These are phyloP conservation scores for Pangasius krempfi DNA, from an alignment of 2,797 vertebrate species.

Conservation along the genomic window DNA sequence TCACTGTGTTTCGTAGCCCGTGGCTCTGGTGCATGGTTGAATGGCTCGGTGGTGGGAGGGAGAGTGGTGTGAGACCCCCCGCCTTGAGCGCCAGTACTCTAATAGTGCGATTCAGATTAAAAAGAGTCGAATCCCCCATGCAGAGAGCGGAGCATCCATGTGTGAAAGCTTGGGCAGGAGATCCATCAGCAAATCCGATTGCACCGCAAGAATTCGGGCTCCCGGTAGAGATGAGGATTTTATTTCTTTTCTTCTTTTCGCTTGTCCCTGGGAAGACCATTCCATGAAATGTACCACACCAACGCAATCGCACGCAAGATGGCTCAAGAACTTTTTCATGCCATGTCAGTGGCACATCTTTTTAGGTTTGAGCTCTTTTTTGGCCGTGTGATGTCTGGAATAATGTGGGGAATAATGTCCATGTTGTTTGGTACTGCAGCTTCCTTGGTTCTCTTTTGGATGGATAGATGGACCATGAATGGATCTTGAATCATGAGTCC, in stretches of 20 bases:
- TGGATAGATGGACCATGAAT: neutral
- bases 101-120: conserved; percentile 74
- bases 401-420: neutral
- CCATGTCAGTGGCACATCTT: neutral
- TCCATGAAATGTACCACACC: conserved; percentile 77
- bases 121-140: conserved; percentile 67
- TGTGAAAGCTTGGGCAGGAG: conserved; percentile 70
- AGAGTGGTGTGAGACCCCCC: conserved; percentile 70
- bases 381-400: neutral
- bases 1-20: conserved; percentile 56
- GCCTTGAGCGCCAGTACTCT: conserved; percentile 73
- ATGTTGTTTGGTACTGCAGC: conserved; percentile 1
- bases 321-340: conserved; percentile 74
- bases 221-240: conserved; percentile 67
- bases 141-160: conserved; percentile 57
- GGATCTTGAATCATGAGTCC: neutral
- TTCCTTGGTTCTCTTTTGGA: neutral
- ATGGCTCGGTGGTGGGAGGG: conserved; percentile 65
- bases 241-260: conserved; percentile 46
- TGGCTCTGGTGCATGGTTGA: conserved; percentile 67
- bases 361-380: neutral
- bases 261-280: conserved; percentile 65
- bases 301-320: conserved; percentile 76
- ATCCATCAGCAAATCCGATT: conserved; percentile 73
- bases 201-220: conserved; percentile 70